phyloP scores from a whole-genome alignment of 2,888 invertebrate species.

The Sinopyrophorus schimmeli region DNA sequence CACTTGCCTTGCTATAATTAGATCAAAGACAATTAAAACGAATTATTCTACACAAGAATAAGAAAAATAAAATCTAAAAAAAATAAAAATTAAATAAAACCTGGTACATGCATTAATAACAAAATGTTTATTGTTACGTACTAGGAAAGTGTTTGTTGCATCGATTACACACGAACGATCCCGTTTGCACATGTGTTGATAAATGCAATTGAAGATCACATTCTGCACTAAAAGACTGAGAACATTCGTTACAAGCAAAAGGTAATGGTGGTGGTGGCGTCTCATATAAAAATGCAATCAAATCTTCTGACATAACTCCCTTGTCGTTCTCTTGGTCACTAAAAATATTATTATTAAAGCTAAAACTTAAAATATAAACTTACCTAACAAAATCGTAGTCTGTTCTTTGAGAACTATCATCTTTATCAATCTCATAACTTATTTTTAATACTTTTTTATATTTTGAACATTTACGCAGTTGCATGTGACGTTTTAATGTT shows the following conservation, averaged over 20 bases:
- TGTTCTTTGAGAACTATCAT: too few species aligned
- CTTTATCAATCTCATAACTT: not conserved
- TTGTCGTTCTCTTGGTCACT: slow-evolving; percentile 7
- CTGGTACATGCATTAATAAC: not conserved
- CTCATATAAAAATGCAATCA: slow-evolving; percentile 41
- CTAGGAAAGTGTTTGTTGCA: slow-evolving; percentile 60
- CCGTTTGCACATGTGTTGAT: slow-evolving; percentile 54
- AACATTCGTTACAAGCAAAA: slow-evolving; percentile 55
- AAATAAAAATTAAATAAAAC: not conserved
- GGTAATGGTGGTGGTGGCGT: slow-evolving; percentile 43
- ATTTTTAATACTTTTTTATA: slow-evolving; percentile 4
- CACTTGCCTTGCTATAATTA: slow-evolving; percentile 42
- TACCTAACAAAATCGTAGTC: not conserved
- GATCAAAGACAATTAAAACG: too few species aligned
- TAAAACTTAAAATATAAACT: not conserved
- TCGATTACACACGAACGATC: slow-evolving; percentile 54
- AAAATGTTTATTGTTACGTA: slow-evolving; percentile 48
- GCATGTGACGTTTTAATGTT: slow-evolving; percentile 13
- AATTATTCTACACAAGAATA: too few species aligned
- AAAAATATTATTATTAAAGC: not conserved
- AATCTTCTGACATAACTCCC: slow-evolving; percentile 32
- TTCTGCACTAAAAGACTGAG: slow-evolving; percentile 55
- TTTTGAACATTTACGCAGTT: slow-evolving; percentile 7
- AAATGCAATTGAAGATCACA: slow-evolving; percentile 58
- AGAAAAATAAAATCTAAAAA: too few species aligned